These are phyloP conservation scores for Corticium candelabrum DNA, from an alignment of 37 sponge, comb jelly and placozoan species.

Conservation along the genomic window DNA sequence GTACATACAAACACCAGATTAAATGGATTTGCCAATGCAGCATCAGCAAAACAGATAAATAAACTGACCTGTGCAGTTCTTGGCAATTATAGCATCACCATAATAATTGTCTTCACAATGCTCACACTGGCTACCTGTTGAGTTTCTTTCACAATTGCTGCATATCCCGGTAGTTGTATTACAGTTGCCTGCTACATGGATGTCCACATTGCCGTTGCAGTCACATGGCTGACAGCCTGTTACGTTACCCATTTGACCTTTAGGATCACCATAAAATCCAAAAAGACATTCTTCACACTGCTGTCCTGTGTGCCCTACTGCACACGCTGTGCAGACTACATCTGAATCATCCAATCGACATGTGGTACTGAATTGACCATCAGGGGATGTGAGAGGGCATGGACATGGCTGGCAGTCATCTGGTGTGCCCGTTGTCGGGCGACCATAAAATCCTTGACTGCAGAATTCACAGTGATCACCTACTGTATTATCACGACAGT, in stretches of 20 bases:
- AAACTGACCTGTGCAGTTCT: not conserved
- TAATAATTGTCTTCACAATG: not conserved
- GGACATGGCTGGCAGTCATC: not conserved
- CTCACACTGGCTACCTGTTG: not conserved
- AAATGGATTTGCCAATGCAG: no score
- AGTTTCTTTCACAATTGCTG: not conserved
- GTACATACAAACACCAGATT: no score
- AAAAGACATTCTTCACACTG: slow-evolving; percentile 10
- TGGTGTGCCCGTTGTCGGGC: not conserved
- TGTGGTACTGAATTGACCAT: not conserved
- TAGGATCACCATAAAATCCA: slow-evolving; percentile 25
- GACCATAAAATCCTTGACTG: not conserved
- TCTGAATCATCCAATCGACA: not conserved
- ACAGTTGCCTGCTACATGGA: not conserved
- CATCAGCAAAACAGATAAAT: no score
- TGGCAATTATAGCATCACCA: not conserved
- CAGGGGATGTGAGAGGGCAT: not conserved
- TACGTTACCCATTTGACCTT: slow-evolving; percentile 1
- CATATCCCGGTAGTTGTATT: not conserved
- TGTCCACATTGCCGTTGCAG: slow-evolving; percentile 1
- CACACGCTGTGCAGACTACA: not conserved
- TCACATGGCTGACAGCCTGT: not conserved
- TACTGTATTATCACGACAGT: not conserved
- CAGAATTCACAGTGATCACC: not conserved
- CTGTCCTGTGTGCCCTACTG: not conserved